These are phyloP conservation scores for Phrynosoma blainvillii DNA, from an alignment of 2,113 vertebrate species.

Conservation along the genomic window DNA sequence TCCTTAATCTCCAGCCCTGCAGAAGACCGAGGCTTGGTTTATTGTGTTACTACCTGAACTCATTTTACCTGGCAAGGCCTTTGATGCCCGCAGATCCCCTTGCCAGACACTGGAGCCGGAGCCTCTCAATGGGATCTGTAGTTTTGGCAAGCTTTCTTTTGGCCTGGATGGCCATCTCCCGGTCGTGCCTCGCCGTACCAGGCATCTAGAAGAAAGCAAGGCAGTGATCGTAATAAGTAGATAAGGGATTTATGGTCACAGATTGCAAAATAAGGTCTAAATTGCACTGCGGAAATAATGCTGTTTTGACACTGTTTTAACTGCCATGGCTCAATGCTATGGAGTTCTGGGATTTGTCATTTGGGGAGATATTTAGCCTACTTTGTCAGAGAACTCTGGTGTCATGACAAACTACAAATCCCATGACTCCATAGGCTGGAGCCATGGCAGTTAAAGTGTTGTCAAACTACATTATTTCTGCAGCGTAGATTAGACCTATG, in stretches of 20 bases:
- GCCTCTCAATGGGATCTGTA: slow-evolving; percentile 83
- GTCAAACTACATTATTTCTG: too few species aligned
- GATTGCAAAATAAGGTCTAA: neutral
- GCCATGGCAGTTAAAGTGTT: too few species aligned
- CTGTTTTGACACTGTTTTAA: too few species aligned
- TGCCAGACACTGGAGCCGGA: slow-evolving; percentile 87
- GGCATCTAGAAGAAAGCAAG: slow-evolving; percentile 76
- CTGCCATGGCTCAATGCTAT: too few species aligned
- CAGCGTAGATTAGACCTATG: too few species aligned
- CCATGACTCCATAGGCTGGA: too few species aligned
- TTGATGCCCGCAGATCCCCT: slow-evolving; percentile 93
- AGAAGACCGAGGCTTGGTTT: neutral
- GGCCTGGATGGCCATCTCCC: slow-evolving; percentile 85
- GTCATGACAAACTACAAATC: too few species aligned
- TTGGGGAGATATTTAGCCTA: too few species aligned
- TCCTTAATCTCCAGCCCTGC: neutral
- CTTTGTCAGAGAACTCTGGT: too few species aligned
- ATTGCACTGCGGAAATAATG: too few species aligned
- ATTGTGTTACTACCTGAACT: slow-evolving; percentile 1
- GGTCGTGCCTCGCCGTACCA: slow-evolving; percentile 88
- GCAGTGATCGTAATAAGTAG: neutral
- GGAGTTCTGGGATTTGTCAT: too few species aligned
- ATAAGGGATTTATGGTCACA: neutral
- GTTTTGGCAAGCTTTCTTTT: slow-evolving; percentile 75
- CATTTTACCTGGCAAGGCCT: slow-evolving; percentile 86